Base-by-base conservation (phyloP, 2,888 invertebrate species). In the Apodemia mormo region DNA sequence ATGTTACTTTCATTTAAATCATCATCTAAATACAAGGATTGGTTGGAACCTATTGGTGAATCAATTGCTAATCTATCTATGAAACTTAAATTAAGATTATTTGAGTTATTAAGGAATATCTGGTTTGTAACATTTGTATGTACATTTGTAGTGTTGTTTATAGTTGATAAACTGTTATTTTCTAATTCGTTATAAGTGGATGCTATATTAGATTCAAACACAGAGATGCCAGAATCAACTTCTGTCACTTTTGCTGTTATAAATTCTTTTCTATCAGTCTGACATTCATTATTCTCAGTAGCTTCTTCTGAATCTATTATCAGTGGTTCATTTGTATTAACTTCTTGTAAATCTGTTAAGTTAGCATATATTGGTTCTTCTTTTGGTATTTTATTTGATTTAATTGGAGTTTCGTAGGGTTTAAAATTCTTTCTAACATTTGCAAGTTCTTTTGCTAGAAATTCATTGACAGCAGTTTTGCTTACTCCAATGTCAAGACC, bases 1-100 rank as follows among this genome's bases (percentile, higher is more conserved):
- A 94, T 94, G 73, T 94, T 94, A 70, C 94, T 94, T 79, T 94
- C 94, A 75, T 94, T 94, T 64, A 94, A 81, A 78, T 94, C 94
- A 76, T 94, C 94, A 70, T 94, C 94, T 2, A 91, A 81, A 72
- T 85, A 90, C 22, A 94, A 74, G 0, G 92, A 92, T 75, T 88
- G 88, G 43, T 91, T 90, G 0, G 92, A 89, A 1, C 80, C 66
- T 67, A 82, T 85, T 0, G 93, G 92, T 0, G 92, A 92, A 65
- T 93, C 87, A 65, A 93, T 73, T 0, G 86, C 92, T 1, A 94
- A 81, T 77, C 90, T 83, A 65, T 94, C 93, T 56, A 94, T 92
- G 56, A 94, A 94, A 78, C 93, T 94, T 49, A 94, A 80, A 72
- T 86, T 92, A 8, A 89, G 74, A 75, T 89, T 89, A 56, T 81